Conservation (phyloP, 1,140 invertebrate species). For the Neodiprion virginianus region DNA sequence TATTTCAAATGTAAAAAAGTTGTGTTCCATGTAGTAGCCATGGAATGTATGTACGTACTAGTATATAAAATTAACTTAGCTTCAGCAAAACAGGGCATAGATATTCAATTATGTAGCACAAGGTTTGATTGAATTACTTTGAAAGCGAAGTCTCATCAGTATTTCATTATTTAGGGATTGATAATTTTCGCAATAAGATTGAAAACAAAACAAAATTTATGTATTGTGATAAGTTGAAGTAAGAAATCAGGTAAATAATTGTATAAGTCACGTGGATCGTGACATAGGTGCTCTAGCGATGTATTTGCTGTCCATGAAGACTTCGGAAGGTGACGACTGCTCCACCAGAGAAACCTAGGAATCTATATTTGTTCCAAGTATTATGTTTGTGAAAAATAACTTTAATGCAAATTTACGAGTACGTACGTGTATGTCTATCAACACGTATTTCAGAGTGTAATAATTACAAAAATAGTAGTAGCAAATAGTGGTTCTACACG, state of each 20-base stretch:
- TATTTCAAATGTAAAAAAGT: too few relatives aligned
- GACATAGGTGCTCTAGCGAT: background rate
- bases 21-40: too few relatives aligned
- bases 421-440: background rate
- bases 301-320: constrained; percentile 9
- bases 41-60: too few relatives aligned
- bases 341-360: background rate
- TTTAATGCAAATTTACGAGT: background rate
- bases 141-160: too few relatives aligned
- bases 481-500: too few relatives aligned
- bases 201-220: background rate
- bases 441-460: background rate
- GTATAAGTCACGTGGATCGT: background rate
- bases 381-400: background rate
- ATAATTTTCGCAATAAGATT: background rate
- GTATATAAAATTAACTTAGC: too few relatives aligned
- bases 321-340: background rate
- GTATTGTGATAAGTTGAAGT: background rate
- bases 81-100: too few relatives aligned
- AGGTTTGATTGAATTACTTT: too few relatives aligned
- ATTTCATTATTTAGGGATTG: too few relatives aligned
- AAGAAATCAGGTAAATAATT: background rate
- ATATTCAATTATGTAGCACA: too few relatives aligned
- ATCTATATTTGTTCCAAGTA: background rate
- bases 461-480: too few relatives aligned